phyloP scores from a whole-genome alignment of 2,888 invertebrate species.

The Cybosia mesomella region DNA sequence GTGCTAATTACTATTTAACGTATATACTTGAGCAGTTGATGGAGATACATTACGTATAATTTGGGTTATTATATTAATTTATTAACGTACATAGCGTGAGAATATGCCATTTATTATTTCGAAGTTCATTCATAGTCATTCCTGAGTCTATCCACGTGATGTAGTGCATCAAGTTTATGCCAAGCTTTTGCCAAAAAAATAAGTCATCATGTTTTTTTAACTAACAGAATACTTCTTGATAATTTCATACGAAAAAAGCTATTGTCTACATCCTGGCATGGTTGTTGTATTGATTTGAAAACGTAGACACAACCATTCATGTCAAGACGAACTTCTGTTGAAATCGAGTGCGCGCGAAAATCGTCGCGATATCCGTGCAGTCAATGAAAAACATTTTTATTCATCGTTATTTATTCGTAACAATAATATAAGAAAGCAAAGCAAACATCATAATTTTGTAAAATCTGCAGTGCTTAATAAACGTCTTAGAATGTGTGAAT shows the following conservation, averaged over 20 bases:
- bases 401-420: not conserved
- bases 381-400: too few relatives aligned
- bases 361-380: not conserved
- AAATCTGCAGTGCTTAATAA: constrained; percentile 33
- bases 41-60: constrained; percentile 28
- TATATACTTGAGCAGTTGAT: constrained; percentile 28
- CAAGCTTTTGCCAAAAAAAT: too few relatives aligned
- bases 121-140: not conserved
- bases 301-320: too few relatives aligned
- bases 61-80: constrained; percentile 18
- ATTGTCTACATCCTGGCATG: too few relatives aligned
- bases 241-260: not conserved
- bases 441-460: constrained; percentile 15
- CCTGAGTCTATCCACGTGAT: not conserved
- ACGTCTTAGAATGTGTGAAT: constrained; percentile 44
- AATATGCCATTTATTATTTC: not conserved
- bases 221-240: not conserved
- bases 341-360: too few relatives aligned
- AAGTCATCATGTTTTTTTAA: too few relatives aligned
- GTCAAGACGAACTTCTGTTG: not conserved
- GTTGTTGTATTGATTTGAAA: too few relatives aligned
- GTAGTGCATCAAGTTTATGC: too few relatives aligned
- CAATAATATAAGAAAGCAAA: not conserved
- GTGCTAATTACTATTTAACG: constrained; percentile 58
- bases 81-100: not conserved